Base-by-base conservation (phyloP, 2,797 vertebrate genomes). In the Rhadinocentrus ornatus region DNA sequence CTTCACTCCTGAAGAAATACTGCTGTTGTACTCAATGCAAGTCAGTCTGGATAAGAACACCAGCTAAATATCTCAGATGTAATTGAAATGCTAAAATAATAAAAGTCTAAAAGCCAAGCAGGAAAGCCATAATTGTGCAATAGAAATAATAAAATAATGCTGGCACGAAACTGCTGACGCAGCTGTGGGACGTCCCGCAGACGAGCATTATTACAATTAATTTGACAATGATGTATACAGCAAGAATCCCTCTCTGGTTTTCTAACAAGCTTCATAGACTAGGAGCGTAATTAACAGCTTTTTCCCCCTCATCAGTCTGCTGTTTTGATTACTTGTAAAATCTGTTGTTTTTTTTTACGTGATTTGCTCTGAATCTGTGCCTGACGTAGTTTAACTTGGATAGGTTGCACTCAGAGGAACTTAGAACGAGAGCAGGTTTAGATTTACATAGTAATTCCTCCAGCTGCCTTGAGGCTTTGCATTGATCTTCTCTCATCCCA, bases 221-320 rank as follows among this genome's bases (percentile, higher is more conserved):
- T 80, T 65, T 79, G 81, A 80, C 80, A 78, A 70, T 85, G 75
- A 90, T 81, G 52, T 55, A 84, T 79, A 77, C 65, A 57, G 37
- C n/a, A 27, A 44, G 46, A 79, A 65, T 66, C 50, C 0, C 0
- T 55, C 39, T 67, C 69, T 50, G 62, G 44, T 67, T 78, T 74
- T 59, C 61, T 75, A 73, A 73, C 57, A 75, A 69, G 61, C 68
- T 69, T 12, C 27, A 37, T 31, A 70, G 31, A 60, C 53, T 59
- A 6, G 32, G 20, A 67, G 44, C 35, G 29, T 54, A 68, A 75
- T 81, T 63, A 46, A 66, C 61, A 58, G 41, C 13, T 10, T 69
- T 63, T 53, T 56, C 15, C 58, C 2, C 13, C 6, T 22, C 27
- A 44, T 24, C 53, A 41, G 32, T 69, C 13, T 67, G 22, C 20